Conservation (phyloP, 2,113 vertebrate species). For the Numida meleagris region DNA sequence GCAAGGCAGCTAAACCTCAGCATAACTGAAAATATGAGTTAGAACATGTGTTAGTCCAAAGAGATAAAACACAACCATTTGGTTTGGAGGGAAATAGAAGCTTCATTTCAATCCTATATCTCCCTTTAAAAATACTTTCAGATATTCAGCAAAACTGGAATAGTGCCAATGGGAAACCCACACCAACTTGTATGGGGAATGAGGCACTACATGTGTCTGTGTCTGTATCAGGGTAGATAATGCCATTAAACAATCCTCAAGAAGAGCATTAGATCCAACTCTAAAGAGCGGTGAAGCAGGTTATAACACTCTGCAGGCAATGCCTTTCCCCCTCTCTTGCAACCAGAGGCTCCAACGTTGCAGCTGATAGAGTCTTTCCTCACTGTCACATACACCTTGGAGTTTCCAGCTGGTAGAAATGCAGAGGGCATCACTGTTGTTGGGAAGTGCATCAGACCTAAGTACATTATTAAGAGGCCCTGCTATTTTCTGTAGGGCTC, state of each 20-base stretch:
- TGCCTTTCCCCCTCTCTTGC: neutral
- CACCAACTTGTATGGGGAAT: neutral
- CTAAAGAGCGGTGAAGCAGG: neutral
- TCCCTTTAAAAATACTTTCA: neutral
- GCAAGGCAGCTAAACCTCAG: neutral
- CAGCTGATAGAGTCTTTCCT: neutral
- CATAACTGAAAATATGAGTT: neutral
- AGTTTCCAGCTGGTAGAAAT: neutral
- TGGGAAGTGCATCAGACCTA: neutral
- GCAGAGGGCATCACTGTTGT: neutral
- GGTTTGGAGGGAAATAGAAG: rapidly evolving
- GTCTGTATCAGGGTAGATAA: neutral
- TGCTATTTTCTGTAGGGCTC: neutral
- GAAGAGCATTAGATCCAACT: neutral
- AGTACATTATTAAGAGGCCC: neutral
- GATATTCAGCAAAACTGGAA: neutral
- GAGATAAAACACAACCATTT: neutral
- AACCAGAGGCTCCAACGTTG: neutral
- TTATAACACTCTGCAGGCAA: neutral
- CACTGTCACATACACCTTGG: neutral
- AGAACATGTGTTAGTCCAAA: neutral
- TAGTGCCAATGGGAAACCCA: neutral
- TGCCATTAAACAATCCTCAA: neutral
- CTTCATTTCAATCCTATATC: neutral
- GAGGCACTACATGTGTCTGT: neutral